A percentile compares a stretch with the other conserved stretches of the same genome.
These are phyloP conservation scores for Chelonus formosanus DNA, from an alignment of 2,888 invertebrate species.

Conservation along the genomic window DNA sequence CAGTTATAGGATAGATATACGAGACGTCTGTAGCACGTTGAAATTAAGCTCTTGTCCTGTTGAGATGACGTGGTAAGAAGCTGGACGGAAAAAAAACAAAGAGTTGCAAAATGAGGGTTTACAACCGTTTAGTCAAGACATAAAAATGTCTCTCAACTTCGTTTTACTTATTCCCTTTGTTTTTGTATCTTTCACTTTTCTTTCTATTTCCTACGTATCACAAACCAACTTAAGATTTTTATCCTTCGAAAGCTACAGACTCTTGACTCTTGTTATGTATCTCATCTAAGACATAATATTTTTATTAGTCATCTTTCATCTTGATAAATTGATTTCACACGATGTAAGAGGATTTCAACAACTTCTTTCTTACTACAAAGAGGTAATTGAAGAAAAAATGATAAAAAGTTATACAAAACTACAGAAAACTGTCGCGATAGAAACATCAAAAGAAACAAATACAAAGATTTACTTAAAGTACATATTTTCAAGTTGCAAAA, in stretches of 20 bases:
- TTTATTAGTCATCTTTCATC: constrained; percentile 47
- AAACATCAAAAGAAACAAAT: too few species aligned
- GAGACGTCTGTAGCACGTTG: constrained; percentile 37
- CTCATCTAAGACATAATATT: constrained; percentile 42
- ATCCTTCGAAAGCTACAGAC: background rate
- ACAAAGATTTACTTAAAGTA: too few species aligned
- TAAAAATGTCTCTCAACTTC: constrained; percentile 49
- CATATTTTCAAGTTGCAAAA: too few species aligned
- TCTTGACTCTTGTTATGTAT: constrained; percentile 21
- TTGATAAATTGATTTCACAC: constrained; percentile 45
- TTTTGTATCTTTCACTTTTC: constrained; percentile 13
- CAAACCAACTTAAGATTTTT: constrained; percentile 10
- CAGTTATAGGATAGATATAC: constrained; percentile 22
- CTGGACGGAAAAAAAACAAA: constrained; percentile 44
- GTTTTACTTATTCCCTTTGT: constrained; percentile 16
- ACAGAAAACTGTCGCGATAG: too few species aligned
- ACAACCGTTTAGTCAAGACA: constrained; percentile 52
- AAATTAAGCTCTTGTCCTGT: constrained; percentile 41
- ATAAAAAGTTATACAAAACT: too few species aligned
- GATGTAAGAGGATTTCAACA: constrained; percentile 38
- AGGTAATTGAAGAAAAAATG: background rate
- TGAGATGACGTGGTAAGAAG: constrained; percentile 42
- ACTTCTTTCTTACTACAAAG: constrained; percentile 13
- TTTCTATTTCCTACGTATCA: constrained; percentile 17
- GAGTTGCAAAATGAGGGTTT: constrained; percentile 44